A percentile compares a stretch with the other conserved stretches of the same genome.
phyloP scores from a whole-genome alignment of 2,113 vertebrate genomes.

The Sclerurus mexicanus region DNA sequence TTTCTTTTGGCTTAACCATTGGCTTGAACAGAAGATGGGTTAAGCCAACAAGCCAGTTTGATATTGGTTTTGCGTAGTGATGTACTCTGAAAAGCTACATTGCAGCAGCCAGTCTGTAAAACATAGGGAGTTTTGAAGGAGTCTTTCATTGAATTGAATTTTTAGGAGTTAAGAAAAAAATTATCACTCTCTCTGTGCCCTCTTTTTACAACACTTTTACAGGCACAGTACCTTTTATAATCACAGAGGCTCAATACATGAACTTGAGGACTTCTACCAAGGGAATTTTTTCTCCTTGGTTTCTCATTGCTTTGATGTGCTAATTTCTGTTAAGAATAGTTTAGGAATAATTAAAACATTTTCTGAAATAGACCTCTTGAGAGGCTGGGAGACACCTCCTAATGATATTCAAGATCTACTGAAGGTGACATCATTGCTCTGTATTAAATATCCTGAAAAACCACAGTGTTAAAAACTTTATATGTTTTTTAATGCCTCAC shows the following conservation, averaged over 20 bases:
- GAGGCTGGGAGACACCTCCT: not conserved
- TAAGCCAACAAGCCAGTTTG: not conserved
- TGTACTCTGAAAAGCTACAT: not conserved
- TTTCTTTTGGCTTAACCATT: not conserved
- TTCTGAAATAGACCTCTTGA: not conserved
- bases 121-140: not conserved
- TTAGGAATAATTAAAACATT: conserved; percentile 57
- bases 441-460: not conserved
- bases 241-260: not conserved
- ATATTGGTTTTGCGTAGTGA: not conserved
- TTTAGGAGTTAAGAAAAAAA: not conserved
- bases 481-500: not conserved
- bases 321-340: conserved; percentile 64
- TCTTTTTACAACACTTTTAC: not conserved
- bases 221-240: conserved; percentile 5
- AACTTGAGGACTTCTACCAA: conserved; percentile 28
- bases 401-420: conserved; percentile 28
- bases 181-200: not conserved
- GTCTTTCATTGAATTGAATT: not conserved
- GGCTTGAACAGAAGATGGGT: not conserved
- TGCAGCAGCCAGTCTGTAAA: not conserved
- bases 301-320: conserved; percentile 61
- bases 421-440: conserved; percentile 32
- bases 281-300: conserved; percentile 10
- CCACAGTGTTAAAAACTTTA: not conserved